Evolutionary conservation across 2,797 vertebrate species (phyloP).

Genomic region (Brotula barbata): DNA sequence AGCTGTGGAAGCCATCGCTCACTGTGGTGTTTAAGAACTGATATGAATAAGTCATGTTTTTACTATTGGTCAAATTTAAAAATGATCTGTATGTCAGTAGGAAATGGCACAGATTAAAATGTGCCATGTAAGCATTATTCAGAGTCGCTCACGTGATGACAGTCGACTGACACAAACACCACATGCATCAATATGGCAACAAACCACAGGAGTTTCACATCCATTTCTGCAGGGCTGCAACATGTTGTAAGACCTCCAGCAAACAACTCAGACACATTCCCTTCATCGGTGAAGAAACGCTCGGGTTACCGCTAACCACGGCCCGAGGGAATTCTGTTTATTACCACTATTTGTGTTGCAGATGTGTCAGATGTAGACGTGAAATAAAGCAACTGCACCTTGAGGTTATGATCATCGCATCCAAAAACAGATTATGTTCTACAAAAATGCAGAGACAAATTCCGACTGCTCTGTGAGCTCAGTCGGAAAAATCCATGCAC

Average conservation of each 20-base stretch:
- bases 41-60: too few relatives aligned
- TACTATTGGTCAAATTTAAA: too few relatives aligned
- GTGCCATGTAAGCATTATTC: not conserved
- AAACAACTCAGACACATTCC: slow-evolving; percentile 8
- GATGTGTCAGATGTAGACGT: not conserved
- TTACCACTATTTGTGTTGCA: slow-evolving; percentile 1
- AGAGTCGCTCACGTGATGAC: not conserved
- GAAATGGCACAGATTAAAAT: slow-evolving; percentile 3
- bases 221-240: not conserved
- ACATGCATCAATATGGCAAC: not conserved
- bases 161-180: not conserved
- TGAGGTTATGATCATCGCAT: not conserved
- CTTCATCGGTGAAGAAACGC: not conserved
- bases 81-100: not conserved
- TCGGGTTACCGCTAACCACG: slow-evolving; percentile 18
- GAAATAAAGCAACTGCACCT: not conserved
- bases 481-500: not conserved
- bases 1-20: not conserved
- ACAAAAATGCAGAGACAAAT: not conserved
- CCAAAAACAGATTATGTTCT: not conserved
- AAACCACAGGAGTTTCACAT: not conserved
- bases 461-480: not conserved
- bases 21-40: too few relatives aligned
- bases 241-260: not conserved
- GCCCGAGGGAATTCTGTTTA: not conserved